phyloP scores from a whole-genome alignment of 2,888 invertebrate genomes.

The Agrochola litura region DNA sequence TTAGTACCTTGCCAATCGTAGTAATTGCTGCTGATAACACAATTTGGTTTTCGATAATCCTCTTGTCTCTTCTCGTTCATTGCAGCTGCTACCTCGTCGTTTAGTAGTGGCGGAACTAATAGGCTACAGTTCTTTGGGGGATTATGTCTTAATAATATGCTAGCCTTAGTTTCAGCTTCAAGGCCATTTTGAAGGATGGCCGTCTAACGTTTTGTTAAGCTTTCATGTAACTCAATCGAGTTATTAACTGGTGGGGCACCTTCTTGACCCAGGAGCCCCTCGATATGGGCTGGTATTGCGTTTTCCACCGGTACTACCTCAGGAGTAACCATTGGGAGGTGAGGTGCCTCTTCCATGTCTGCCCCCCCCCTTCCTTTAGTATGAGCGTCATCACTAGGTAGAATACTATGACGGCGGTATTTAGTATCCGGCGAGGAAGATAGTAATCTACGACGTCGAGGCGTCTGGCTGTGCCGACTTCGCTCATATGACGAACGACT shows the following conservation, averaged over 20 bases:
- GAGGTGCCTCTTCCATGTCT: not conserved
- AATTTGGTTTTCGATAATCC: not conserved
- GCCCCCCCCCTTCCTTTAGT: not conserved
- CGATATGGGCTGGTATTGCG: not conserved
- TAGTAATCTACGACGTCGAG: not conserved
- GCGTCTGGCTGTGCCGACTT: not conserved
- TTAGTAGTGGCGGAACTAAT: constrained; percentile 4
- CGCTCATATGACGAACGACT: not conserved
- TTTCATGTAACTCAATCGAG: not conserved
- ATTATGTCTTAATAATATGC: constrained; percentile 1
- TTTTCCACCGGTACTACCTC: not conserved
- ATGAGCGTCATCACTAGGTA: too few relatives aligned
- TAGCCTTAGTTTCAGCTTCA: not conserved
- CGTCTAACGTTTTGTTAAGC: not conserved
- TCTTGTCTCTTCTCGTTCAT: not conserved
- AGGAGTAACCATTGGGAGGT: not conserved
- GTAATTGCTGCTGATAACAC: not conserved
- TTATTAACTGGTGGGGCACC: not conserved
- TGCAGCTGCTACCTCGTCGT: not conserved
- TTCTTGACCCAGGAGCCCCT: too few relatives aligned
- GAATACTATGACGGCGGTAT: not conserved
- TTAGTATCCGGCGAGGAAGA: not conserved
- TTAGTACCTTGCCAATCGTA: constrained; percentile 9
- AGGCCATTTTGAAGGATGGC: not conserved
- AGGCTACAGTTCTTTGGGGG: constrained; percentile 5